phyloP scores from a whole-genome alignment of 2,797 vertebrate species.

The Helicolenus hilgendorfi region DNA sequence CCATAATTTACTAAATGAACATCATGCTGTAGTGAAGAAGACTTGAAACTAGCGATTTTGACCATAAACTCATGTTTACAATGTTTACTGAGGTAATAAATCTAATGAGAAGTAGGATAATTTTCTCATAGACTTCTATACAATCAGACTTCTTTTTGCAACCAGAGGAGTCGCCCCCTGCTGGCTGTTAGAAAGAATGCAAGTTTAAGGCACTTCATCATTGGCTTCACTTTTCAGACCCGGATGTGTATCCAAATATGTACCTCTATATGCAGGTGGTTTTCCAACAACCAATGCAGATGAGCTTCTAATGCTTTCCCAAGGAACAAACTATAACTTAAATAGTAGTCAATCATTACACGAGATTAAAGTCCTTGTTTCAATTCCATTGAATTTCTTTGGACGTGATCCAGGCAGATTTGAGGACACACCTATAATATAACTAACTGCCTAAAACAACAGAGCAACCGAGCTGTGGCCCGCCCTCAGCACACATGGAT shows the following conservation, averaged over 20 bases:
- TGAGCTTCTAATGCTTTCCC: background rate
- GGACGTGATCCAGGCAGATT: background rate
- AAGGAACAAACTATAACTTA: background rate
- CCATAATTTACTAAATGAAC: too few relatives aligned
- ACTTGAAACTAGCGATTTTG: too few relatives aligned
- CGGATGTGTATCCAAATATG: background rate
- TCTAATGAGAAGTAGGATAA: too few relatives aligned
- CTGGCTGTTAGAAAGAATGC: too few relatives aligned
- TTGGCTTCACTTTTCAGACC: too few relatives aligned
- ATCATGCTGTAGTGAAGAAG: too few relatives aligned
- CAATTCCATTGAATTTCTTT: background rate
- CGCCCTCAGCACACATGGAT: background rate
- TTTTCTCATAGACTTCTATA: too few relatives aligned
- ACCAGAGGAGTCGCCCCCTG: fast-evolving
- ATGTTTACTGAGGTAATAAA: too few relatives aligned
- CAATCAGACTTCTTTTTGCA: too few relatives aligned
- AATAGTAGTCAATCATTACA: constrained; percentile 21
- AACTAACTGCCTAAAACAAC: background rate
- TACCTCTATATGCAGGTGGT: background rate
- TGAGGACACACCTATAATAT: background rate
- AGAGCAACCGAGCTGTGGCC: too few relatives aligned
- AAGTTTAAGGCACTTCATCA: too few relatives aligned
- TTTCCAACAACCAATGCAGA: background rate
- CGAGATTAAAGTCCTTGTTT: background rate
- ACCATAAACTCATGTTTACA: too few relatives aligned